Base-by-base conservation (phyloP, 2,113 vertebrate species). In the Anhinga rufa region DNA sequence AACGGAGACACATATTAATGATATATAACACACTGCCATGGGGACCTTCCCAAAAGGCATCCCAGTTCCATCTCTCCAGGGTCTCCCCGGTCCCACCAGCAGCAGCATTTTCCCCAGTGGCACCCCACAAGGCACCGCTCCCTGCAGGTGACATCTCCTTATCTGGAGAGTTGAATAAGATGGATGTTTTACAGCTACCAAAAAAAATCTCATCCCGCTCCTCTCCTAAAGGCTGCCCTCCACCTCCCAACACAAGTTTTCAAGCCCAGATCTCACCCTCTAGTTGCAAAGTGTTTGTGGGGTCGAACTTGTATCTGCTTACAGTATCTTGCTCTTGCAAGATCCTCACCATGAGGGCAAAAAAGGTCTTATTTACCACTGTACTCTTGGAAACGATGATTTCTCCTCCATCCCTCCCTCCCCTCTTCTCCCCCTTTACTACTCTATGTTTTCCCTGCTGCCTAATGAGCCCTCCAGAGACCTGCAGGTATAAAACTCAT, bases 391-490 rank as follows among this genome's bases (percentile, higher is more conserved):
- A 98, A 98, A 95, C 91, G 91, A 93, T 71, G 93, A 97, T 93
- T 98, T 88, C 77, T 96, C 90, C 97, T 95, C 96, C 94, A 87
- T 36, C n/a, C 32, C 79, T 97, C 89, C 16, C 96, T 97, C 93
- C 96, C 92, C 97, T 96, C 88, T 71, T 88, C 90, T 94, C 87
- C 92, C 78, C 95, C 94, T 98, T 97, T 94, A 93, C 96, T 93
- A 95, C 96, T 96, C 68, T 93, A 77, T 97, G 95, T 96, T 97
- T 97, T 97, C 96, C 96, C 96, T 97, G 96, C 97, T 97, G 97
- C 96, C 97, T 98, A 98, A 98, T 98, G 98, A 98, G 98, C 97
- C 98, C 98, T 97, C 98, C 86, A 87, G 98, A 98, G 98, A 98
- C 97, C 51, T 14, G 83, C 87, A 98, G 97, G 97, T 94, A 98